Percentiles rank a stretch among this genome's conserved stretches.
phyloP scores from a whole-genome alignment of 2,113 vertebrate genomes.

The Gallinago media region DNA sequence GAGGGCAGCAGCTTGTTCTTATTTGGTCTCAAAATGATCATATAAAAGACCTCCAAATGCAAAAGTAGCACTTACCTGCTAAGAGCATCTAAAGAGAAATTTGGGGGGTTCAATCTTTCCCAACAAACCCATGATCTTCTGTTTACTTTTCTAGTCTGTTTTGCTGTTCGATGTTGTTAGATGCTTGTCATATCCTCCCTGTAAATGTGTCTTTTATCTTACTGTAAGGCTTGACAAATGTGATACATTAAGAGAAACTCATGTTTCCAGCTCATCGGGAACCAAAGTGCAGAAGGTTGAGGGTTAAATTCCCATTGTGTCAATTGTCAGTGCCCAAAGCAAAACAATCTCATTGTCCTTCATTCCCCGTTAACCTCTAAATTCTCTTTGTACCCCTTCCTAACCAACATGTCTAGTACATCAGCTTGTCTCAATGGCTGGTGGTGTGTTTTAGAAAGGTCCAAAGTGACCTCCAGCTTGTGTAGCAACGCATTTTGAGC shows the following conservation, averaged over 20 bases:
- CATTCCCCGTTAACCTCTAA: neutral
- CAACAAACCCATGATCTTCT: neutral
- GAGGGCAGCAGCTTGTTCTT: neutral
- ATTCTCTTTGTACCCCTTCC: neutral
- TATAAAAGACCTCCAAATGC: neutral
- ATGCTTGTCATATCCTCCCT: neutral
- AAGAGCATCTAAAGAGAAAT: neutral
- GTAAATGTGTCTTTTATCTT: neutral
- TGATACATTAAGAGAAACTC: neutral
- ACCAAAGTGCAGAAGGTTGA: neutral
- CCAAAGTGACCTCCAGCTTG: neutral
- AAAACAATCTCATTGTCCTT: neutral
- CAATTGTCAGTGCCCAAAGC: neutral
- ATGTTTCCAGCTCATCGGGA: neutral
- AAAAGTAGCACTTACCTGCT: neutral
- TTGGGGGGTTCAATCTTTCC: neutral
- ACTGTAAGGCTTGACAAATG: neutral
- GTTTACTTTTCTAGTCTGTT: neutral
- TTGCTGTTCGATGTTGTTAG: neutral
- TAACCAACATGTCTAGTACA: fast-evolving
- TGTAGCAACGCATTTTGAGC: neutral
- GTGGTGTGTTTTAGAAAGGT: neutral
- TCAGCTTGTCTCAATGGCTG: neutral
- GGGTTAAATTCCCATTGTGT: neutral
- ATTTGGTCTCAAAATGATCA: neutral